These are phyloP conservation scores for Limosa lapponica DNA, from an alignment of 2,797 vertebrate genomes.

Conservation along the genomic window DNA sequence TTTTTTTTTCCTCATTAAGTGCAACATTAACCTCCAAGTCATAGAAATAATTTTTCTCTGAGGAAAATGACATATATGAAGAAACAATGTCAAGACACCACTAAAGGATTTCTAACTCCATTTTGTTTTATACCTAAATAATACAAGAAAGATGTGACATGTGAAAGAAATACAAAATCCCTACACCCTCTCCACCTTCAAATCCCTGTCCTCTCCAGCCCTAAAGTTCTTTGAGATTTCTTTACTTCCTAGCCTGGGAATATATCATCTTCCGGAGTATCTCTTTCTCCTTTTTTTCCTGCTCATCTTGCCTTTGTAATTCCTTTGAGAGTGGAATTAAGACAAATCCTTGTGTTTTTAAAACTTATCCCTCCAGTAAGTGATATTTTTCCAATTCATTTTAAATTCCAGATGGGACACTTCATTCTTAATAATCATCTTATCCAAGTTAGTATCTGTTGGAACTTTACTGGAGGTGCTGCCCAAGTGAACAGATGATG, in stretches of 20 bases:
- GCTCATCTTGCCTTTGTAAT: not conserved
- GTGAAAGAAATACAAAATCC: not conserved
- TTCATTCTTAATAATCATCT: not conserved
- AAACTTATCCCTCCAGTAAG: not conserved
- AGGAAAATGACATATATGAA: not conserved
- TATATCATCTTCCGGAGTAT: not conserved
- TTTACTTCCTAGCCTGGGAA: not conserved
- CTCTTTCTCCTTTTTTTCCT: not conserved
- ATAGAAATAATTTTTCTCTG: not conserved
- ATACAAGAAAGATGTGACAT: not conserved
- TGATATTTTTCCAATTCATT: not conserved
- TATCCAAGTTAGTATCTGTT: not conserved
- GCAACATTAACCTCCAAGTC: not conserved
- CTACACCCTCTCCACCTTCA: not conserved
- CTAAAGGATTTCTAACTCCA: not conserved
- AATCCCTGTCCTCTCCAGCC: not conserved
- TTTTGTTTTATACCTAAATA: not conserved
- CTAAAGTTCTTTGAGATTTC: not conserved
- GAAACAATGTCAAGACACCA: not conserved
- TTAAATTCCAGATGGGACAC: not conserved
- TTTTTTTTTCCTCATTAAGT: not conserved
- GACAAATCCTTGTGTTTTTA: not conserved
- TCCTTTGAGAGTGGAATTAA: not conserved
- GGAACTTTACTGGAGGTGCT: not conserved
- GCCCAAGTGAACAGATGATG: not conserved